Percentiles rank a stretch among this genome's conserved stretches.
Conservation (phyloP, 2,113 vertebrate genomes). For the Muntiacus muntjak region DNA sequence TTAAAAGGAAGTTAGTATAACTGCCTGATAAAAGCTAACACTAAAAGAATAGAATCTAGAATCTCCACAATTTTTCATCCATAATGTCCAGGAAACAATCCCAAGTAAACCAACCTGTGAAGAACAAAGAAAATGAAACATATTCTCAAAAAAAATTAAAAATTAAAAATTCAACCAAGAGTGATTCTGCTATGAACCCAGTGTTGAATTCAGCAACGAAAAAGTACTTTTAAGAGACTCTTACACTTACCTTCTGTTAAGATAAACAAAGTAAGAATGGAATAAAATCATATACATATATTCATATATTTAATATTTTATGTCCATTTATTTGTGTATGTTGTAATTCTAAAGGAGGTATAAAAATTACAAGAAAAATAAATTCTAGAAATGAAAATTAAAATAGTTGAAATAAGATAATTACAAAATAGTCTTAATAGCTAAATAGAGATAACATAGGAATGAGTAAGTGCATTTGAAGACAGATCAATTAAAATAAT, state of each 20-base stretch:
- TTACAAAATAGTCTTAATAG: not conserved
- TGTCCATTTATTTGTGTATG: not conserved
- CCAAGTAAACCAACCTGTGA: not conserved
- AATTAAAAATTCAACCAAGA: not conserved
- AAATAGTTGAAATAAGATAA: not conserved
- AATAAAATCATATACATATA: not conserved
- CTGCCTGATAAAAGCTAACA: not conserved
- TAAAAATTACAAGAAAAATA: not conserved
- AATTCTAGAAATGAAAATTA: not conserved
- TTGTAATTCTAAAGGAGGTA: not conserved
- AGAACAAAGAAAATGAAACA: not conserved
- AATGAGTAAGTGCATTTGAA: not conserved
- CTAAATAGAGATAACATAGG: not conserved
- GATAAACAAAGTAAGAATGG: not conserved
- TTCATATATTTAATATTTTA: not conserved
- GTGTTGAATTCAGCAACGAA: not conserved
- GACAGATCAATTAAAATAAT: not conserved
- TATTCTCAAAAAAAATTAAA: not conserved
- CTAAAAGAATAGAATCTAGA: not conserved
- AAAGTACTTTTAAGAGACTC: not conserved
- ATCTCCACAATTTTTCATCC: not conserved
- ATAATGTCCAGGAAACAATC: not conserved
- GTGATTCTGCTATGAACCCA: not conserved
- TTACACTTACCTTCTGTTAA: not conserved
- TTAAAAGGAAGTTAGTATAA: not conserved